Base-by-base conservation (phyloP, 2,113 vertebrate species). In the Regulus satrapa region DNA sequence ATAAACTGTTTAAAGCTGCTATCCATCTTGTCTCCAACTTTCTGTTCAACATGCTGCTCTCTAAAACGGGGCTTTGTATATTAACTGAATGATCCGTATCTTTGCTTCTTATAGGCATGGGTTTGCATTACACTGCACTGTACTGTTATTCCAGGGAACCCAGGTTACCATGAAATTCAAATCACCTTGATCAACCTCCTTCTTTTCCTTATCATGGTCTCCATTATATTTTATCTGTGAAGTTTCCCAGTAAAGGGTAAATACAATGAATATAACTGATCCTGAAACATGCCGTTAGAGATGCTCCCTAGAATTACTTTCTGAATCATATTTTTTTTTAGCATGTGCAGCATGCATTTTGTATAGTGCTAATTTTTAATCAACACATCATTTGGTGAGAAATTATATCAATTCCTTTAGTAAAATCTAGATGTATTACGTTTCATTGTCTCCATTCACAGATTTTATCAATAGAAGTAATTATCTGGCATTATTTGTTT, bases 291-390 rank as follows among this genome's bases (percentile, higher is more conserved):
- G 0, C 32, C 34, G 68, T 89, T 89, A 67, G 19, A 88, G 77
- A 81, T 55, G 32, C 21, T 56, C 69, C 66, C 58, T 78, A 89
- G 84, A 95, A 94, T 76, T 82, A 58, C 40, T 92, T 89, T 92
- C 81, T 95, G 93, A 95, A 82, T 95, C 86, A 91, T 56, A 82
- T 62, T 82, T 87, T 89, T 89, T 85, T 87, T 75, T 85, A 78
- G 45, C 69, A 92, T 74, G 49, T 85, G 81, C 56, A 68, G 73
- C 69, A 64, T 91, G 95, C 68, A 95, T 93, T 95, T 92, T 95
- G 58, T 91, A 95, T 95, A 88, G 84, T 46, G 66, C 89, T 95
- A 93, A 95, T 95, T 96, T 95, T 95, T 92, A 96, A 96, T 94
- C 96, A 97, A 49, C 72, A 59, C 59, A 88, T 91, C 45, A 95